A percentile compares a stretch with the other conserved stretches of the same genome.
phyloP scores from a whole-genome alignment of 2,797 vertebrate genomes.

The Etheostoma perlongum region DNA sequence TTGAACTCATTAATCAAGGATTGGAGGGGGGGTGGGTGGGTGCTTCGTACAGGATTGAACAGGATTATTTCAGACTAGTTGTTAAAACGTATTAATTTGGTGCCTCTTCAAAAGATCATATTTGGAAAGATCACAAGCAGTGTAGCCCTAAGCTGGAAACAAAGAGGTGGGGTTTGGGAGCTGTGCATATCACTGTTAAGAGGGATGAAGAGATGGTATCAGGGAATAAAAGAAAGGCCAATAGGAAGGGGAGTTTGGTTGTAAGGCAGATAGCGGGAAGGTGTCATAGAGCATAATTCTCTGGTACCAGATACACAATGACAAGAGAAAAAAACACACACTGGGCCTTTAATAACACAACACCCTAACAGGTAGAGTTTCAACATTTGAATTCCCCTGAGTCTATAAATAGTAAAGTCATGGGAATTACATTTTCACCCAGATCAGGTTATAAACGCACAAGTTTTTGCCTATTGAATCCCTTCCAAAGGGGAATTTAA shows the following conservation, averaged over 20 bases:
- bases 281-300: constrained; percentile 11
- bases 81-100: constrained; percentile 71
- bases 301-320: background rate
- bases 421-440: constrained; percentile 30
- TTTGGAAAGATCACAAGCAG: constrained; percentile 38
- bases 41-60: constrained; percentile 59
- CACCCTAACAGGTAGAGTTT: constrained; percentile 13
- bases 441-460: constrained; percentile 41
- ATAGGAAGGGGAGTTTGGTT: constrained; percentile 29
- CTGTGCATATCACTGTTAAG: constrained; percentile 36
- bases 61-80: constrained; percentile 66
- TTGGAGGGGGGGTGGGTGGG: constrained; percentile 31
- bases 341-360: constrained; percentile 1
- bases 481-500: constrained; percentile 53
- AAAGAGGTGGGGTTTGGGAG: constrained; percentile 52
- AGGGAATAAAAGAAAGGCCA: constrained; percentile 17
- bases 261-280: constrained; percentile 34
- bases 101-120: constrained; percentile 53
- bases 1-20: constrained; percentile 81
- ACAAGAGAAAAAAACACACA: constrained; percentile 5
- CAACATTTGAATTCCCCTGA: constrained; percentile 39
- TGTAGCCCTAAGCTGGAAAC: constrained; percentile 52
- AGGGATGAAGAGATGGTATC: constrained; percentile 10
- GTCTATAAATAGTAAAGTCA: constrained; percentile 41
- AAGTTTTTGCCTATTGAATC: constrained; percentile 21